Evolutionary conservation across 2,113 vertebrate species (phyloP).

Genomic region (Machaerirhynchus nigripectus): DNA sequence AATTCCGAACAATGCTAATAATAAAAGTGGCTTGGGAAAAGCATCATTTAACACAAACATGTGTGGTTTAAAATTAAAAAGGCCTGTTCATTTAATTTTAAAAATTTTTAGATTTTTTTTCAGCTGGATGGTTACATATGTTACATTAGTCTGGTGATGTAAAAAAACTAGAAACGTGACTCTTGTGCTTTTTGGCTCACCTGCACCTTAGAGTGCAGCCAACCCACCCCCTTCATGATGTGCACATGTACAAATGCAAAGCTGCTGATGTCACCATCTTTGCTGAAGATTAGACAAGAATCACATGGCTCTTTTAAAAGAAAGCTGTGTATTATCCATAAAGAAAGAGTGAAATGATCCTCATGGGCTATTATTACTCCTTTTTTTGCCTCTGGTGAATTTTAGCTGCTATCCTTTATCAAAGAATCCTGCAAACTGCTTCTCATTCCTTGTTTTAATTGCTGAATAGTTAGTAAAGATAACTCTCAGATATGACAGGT

Average conservation of each 20-base stretch:
- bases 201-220: neutral
- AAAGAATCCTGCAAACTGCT: neutral
- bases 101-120: neutral
- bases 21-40: conserved; percentile 14
- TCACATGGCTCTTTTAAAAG: neutral
- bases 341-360: neutral
- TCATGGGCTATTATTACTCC: neutral
- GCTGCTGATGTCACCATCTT: neutral
- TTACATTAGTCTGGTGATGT: neutral
- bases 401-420: neutral
- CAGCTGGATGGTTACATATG: neutral
- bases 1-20: conserved; percentile 46
- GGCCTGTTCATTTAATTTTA: neutral
- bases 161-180: neutral
- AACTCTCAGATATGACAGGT: neutral
- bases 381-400: neutral
- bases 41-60: neutral
- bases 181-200: neutral
- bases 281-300: neutral
- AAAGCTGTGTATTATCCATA: neutral
- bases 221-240: neutral
- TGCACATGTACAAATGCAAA: neutral
- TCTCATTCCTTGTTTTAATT: neutral
- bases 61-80: neutral
- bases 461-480: neutral